Evolutionary conservation across 1,140 invertebrate species (phyloP), one percentile per base, ranked within the genome.

Genomic region (Sycobia sp.): DNA sequence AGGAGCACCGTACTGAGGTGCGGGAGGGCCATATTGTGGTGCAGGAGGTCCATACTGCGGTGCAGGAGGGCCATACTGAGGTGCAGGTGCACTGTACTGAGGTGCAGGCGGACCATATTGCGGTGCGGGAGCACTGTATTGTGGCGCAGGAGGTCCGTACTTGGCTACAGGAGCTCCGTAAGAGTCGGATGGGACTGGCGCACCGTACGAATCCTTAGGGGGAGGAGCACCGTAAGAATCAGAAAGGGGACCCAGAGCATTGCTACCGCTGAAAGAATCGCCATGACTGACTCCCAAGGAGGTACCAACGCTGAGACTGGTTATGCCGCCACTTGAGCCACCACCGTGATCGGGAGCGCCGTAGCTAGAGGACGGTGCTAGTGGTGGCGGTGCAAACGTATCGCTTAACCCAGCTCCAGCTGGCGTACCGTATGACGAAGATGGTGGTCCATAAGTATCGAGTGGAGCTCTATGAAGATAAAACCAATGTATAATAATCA

Each of bases 1-100:
- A 11, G 71, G 71, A 1, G 66, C 69, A 68, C 71, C 81, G 58
- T 74, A 82, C 68, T 34, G 64, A 54, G 62, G 41, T 5, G 67
- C 66, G 23, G 70, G 70, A 22, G 66, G 43, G 1, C 62, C 61
- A 14, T 57, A 58, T 0, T 16, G 32, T 41, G 62, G 27, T 25
- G 29, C 23, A 9, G 39, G 53, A 36, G 20, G 62, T 13, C n/a
- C 20, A 9, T 41, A 49, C 20, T 11, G 41, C 20, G 56, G 70
- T 20, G 64, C 67, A 5, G 70, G 71, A 2, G 69, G 62, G 4
- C 71, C 66, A 29, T 70, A 68, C 16, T 53, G 32, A 5, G 65
- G 53, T 11, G 62, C 59, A 14, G 71, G 71, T 2, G 66, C 69
- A 68, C 71, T 80, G 59, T 74, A 82, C 68, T 34, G 64, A 54